Evolutionary conservation across 2,113 vertebrate species (phyloP).

Genomic region (Tragelaphus buxtoni): DNA sequence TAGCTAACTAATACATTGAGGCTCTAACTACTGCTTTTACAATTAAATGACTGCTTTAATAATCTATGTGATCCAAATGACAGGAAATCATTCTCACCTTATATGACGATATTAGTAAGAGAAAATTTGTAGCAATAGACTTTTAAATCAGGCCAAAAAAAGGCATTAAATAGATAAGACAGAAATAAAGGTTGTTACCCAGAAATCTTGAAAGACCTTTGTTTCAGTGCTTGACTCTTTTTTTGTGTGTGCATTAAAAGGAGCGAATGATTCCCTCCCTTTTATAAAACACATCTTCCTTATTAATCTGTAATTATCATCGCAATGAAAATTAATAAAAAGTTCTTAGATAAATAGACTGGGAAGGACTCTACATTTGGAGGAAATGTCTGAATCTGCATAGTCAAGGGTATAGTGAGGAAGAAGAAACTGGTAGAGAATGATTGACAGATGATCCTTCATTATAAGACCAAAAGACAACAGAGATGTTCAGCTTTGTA

Average conservation of each 20-base stretch:
- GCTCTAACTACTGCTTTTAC: neutral
- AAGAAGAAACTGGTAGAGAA: neutral
- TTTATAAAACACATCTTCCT: neutral
- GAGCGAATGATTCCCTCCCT: neutral
- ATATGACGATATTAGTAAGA: neutral
- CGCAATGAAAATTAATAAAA: neutral
- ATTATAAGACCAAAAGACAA: neutral
- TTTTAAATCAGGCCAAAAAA: neutral
- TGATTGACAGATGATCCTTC: neutral
- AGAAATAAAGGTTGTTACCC: neutral
- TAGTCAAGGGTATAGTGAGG: neutral
- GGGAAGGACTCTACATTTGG: neutral
- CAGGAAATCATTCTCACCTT: neutral
- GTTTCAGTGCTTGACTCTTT: neutral
- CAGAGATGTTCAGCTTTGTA: neutral
- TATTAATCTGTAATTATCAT: neutral
- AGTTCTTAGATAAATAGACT: neutral
- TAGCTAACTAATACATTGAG: neutral
- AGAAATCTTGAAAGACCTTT: neutral
- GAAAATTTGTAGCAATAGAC: neutral
- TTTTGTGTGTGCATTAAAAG: neutral
- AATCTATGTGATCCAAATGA: neutral
- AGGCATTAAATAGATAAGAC: neutral
- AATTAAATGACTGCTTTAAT: conserved; percentile 3
- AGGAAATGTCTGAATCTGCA: neutral